These are phyloP conservation scores for Hermaeophaga mercurialis DNA, from an alignment of 2,888 invertebrate genomes.

Conservation along the genomic window DNA sequence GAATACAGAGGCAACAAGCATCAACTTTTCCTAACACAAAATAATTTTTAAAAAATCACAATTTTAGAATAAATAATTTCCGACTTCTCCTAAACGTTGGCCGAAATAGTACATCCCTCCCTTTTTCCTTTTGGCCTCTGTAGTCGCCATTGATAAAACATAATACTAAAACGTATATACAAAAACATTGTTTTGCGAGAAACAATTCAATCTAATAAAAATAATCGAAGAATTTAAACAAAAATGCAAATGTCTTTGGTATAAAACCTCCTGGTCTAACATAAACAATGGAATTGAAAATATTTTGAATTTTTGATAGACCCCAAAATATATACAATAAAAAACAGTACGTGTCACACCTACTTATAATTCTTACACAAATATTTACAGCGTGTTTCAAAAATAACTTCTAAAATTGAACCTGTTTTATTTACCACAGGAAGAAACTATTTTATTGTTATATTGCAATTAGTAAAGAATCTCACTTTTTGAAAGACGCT, in stretches of 20 bases:
- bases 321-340: neutral
- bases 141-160: constrained; percentile 1
- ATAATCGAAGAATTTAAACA: constrained; percentile 16
- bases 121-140: neutral
- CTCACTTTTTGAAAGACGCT: too few species aligned
- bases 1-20: neutral
- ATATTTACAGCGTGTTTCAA: too few species aligned
- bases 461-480: too few species aligned
- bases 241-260: constrained; percentile 46
- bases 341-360: constrained; percentile 9
- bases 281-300: too few species aligned
- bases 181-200: constrained; percentile 46
- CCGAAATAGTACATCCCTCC: neutral
- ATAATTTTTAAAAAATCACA: constrained; percentile 12
- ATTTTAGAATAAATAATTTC: too few species aligned
- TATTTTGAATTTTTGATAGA: constrained; percentile 1
- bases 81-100: neutral
- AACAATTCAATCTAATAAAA: constrained; percentile 43
- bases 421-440: too few species aligned
- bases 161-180: constrained; percentile 57
- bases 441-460: too few species aligned
- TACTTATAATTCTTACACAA: too few species aligned
- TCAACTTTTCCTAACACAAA: too few species aligned
- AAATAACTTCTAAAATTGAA: too few species aligned
- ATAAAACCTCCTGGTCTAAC: too few species aligned